phyloP scores from a whole-genome alignment of 2,113 vertebrate species.

The Trogon melanurus region DNA sequence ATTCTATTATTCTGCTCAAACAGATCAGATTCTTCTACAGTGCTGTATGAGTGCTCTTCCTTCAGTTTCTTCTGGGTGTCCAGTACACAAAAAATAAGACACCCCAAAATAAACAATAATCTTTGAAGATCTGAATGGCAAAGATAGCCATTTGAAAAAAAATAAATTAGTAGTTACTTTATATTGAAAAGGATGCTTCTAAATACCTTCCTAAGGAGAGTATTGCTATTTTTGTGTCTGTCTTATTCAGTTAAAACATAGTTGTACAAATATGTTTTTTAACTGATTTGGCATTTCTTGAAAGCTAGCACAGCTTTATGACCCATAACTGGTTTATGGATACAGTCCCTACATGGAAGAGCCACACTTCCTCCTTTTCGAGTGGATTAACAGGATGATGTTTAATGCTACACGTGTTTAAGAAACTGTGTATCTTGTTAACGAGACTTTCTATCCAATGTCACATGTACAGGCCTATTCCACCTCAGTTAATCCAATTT shows the following conservation, averaged over 20 bases:
- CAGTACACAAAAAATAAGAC: neutral
- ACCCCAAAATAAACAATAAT: neutral
- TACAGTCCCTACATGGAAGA: neutral
- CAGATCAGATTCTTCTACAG: neutral
- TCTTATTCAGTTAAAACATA: neutral
- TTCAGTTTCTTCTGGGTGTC: neutral
- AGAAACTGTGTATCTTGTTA: neutral
- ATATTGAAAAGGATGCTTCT: neutral
- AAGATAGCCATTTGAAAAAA: neutral
- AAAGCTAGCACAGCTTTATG: neutral
- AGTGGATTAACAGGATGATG: neutral
- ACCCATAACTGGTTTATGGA: neutral
- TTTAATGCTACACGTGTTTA: neutral
- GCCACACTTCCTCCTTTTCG: neutral
- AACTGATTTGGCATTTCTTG: neutral
- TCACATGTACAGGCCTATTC: neutral
- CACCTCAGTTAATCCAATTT: neutral
- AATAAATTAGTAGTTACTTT: neutral
- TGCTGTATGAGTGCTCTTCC: neutral
- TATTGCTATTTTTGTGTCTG: neutral
- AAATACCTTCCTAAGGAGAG: neutral
- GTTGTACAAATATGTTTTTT: neutral
- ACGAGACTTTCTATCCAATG: neutral
- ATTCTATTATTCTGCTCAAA: neutral
- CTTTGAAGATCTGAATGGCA: neutral